Conservation (phyloP, 2,888 invertebrate genomes). For the Iselma pallidipennis region DNA sequence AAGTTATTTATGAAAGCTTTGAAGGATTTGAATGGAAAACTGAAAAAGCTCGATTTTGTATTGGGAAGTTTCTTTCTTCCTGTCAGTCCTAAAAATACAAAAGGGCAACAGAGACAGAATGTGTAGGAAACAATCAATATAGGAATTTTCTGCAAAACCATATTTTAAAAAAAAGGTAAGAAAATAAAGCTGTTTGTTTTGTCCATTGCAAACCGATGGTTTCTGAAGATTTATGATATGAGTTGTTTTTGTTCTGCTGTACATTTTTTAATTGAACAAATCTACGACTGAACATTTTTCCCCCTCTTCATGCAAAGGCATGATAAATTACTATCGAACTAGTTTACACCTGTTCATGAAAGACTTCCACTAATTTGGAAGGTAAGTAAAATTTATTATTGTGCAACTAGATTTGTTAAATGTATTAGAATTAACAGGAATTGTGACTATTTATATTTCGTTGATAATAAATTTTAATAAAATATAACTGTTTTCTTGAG, state of each 20-base stretch:
- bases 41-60: not conserved
- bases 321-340: not conserved
- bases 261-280: not conserved
- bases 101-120: not conserved
- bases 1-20: not conserved
- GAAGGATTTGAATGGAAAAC: not conserved
- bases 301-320: not conserved
- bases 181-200: not conserved
- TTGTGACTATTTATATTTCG: not conserved
- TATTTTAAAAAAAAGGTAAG: not conserved
- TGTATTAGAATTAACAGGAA: too few species aligned
- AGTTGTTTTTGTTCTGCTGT: not conserved
- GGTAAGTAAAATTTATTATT: too few species aligned
- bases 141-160: not conserved
- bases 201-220: not conserved
- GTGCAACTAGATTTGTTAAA: too few species aligned
- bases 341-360: not conserved
- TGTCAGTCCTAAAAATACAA: not conserved
- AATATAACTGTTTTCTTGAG: too few species aligned
- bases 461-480: not conserved
- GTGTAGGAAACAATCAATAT: not conserved
- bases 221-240: not conserved
- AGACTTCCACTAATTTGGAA: not conserved
- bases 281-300: not conserved
- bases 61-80: not conserved